phyloP scores from a whole-genome alignment of 1,140 invertebrate genomes.

The Pogonomyrmex californicus region DNA sequence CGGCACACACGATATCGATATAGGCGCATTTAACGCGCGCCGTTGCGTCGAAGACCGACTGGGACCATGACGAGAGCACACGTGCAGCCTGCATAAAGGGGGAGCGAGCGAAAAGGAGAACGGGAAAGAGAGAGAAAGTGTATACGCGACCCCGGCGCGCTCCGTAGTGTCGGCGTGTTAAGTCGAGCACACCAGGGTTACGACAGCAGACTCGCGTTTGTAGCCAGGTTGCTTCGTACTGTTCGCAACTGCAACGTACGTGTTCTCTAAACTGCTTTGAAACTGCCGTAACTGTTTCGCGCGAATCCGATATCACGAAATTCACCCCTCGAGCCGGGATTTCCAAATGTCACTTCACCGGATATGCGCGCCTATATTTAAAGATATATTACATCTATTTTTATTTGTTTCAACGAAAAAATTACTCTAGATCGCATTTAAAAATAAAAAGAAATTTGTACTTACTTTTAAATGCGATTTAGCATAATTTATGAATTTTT shows the following conservation, averaged over 20 bases:
- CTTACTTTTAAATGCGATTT: no score
- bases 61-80: slow-evolving; percentile 73
- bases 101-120: background rate
- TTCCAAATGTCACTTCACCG: no score
- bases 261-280: slow-evolving; percentile 36
- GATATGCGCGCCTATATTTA: background rate
- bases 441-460: no score
- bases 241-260: slow-evolving; percentile 5
- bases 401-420: no score
- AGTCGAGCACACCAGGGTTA: slow-evolving; percentile 11
- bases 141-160: slow-evolving; percentile 21
- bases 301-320: slow-evolving; percentile 20
- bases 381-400: background rate
- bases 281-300: slow-evolving; percentile 47
- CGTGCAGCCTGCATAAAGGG: slow-evolving; percentile 54
- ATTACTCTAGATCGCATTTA: no score
- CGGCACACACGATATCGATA: slow-evolving; percentile 64
- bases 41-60: slow-evolving; percentile 69
- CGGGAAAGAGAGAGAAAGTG: slow-evolving; percentile 19
- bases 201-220: slow-evolving; percentile 29
- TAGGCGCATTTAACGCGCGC: slow-evolving; percentile 71
- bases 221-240: background rate
- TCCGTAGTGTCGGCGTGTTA: slow-evolving; percentile 58
- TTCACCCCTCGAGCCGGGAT: background rate
- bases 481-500: no score